Conservation (phyloP, 53 echinoderm and acorn worm genomes). For the Arbacia lixula region DNA sequence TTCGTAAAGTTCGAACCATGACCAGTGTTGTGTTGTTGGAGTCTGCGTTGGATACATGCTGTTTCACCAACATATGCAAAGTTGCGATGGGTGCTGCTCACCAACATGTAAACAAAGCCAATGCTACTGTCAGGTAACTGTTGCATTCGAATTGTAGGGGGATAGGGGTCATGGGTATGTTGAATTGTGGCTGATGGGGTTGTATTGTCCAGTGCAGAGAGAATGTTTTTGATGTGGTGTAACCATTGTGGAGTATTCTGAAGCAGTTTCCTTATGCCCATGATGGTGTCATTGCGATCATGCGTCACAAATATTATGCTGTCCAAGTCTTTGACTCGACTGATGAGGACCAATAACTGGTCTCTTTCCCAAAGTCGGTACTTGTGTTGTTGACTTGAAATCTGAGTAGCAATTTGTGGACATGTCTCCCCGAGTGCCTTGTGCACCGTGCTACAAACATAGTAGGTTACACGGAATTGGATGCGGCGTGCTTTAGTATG, state of each 20-base stretch:
- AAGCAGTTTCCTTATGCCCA: conserved; percentile 51
- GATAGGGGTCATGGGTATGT: conserved; percentile 47
- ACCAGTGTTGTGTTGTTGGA: too few relatives aligned
- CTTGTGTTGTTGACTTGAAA: conserved; percentile 48
- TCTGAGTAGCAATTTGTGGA: conserved; percentile 53
- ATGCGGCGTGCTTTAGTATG: conserved; percentile 23
- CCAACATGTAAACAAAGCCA: conserved; percentile 55
- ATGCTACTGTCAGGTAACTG: conserved; percentile 37
- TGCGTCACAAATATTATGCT: conserved; percentile 44
- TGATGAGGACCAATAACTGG: conserved; percentile 56
- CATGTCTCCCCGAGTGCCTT: conserved; percentile 47
- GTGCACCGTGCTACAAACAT: conserved; percentile 48
- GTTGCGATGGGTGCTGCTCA: conserved; percentile 37
- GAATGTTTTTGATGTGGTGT: conserved; percentile 47
- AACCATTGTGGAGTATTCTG: conserved; percentile 54
- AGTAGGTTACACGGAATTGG: conserved; percentile 52
- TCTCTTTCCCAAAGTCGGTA: conserved; percentile 55
- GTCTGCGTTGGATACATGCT: too few relatives aligned
- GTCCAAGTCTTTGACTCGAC: conserved; percentile 49
- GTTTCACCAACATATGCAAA: too few relatives aligned
- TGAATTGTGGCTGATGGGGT: conserved; percentile 26
- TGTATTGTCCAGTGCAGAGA: conserved; percentile 31
- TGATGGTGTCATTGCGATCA: conserved; percentile 39
- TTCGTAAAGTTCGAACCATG: conserved; percentile 60
- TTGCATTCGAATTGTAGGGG: conserved; percentile 23